A percentile compares a stretch with the other conserved stretches of the same genome.
Evolutionary conservation across 2,113 vertebrate species (phyloP).

Genomic region (Cygnus atratus): DNA sequence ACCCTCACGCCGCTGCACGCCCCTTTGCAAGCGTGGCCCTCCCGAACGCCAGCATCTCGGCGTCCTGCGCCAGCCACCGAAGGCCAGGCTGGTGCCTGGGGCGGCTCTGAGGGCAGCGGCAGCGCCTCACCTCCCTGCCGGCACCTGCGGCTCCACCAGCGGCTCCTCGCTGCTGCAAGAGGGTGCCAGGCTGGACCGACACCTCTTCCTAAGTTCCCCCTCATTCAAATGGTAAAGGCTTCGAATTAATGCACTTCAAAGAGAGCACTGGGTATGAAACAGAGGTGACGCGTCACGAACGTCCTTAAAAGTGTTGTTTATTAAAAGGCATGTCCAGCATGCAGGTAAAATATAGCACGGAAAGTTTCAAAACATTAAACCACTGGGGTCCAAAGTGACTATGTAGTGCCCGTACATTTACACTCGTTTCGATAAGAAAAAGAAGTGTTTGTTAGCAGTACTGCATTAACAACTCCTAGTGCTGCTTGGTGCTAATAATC

Average conservation of each 20-base stretch:
- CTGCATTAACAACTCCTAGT: not conserved
- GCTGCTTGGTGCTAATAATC: not conserved
- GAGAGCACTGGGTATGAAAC: not conserved
- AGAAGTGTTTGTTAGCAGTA: not conserved
- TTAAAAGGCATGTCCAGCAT: not conserved
- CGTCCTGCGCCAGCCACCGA: not conserved
- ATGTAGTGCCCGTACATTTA: not conserved
- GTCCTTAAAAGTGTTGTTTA: not conserved
- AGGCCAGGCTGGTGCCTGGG: not conserved
- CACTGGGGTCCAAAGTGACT: not conserved
- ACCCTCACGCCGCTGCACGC: fast-evolving
- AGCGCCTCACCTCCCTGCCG: not conserved
- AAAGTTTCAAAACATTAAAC: not conserved
- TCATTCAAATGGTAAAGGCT: not conserved
- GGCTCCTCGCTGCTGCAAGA: not conserved
- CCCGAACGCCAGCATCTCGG: not conserved
- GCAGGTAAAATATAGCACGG: not conserved
- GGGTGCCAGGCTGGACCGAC: not conserved
- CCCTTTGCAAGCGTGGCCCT: fast-evolving
- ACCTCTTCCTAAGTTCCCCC: not conserved
- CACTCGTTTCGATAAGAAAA: conserved; percentile 2
- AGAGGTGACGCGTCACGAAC: not conserved
- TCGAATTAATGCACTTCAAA: not conserved
- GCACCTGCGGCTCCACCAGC: not conserved
- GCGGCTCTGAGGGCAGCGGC: not conserved